These are phyloP conservation scores for Fregetta grallaria DNA, from an alignment of 2,113 vertebrate species.

Conservation along the genomic window DNA sequence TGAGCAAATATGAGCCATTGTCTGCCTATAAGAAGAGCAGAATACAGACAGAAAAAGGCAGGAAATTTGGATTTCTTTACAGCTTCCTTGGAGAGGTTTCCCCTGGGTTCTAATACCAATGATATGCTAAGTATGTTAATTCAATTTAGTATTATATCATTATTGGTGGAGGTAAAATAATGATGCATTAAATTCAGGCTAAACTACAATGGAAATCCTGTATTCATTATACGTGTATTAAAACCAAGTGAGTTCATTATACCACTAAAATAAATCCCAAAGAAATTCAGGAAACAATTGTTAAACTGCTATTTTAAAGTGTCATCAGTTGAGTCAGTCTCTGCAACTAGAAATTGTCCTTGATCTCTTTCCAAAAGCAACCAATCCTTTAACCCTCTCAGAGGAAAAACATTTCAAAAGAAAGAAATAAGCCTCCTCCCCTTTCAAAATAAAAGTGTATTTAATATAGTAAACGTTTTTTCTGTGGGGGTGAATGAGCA, in stretches of 20 bases:
- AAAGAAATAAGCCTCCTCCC: background rate
- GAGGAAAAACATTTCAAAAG: background rate
- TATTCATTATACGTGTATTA: background rate
- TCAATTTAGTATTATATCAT: background rate
- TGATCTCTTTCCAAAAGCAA: background rate
- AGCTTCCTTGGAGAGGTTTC: background rate
- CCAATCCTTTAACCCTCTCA: background rate
- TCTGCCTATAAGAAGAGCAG: background rate
- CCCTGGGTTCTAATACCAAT: background rate
- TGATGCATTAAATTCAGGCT: background rate
- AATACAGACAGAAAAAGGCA: background rate
- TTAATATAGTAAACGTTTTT: background rate
- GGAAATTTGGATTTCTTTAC: background rate
- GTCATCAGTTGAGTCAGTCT: background rate
- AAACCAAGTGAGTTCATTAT: background rate
- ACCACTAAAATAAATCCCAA: background rate
- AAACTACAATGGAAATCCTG: background rate
- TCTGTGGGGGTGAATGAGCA: background rate
- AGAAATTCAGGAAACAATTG: background rate
- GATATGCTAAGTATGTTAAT: background rate
- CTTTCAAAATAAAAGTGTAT: background rate
- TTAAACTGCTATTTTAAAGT: background rate
- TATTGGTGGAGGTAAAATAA: background rate
- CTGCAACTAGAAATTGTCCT: background rate
- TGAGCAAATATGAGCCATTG: background rate